Evolutionary conservation across 2,888 invertebrate species (phyloP).

Genomic region (Phalangium opilio): DNA sequence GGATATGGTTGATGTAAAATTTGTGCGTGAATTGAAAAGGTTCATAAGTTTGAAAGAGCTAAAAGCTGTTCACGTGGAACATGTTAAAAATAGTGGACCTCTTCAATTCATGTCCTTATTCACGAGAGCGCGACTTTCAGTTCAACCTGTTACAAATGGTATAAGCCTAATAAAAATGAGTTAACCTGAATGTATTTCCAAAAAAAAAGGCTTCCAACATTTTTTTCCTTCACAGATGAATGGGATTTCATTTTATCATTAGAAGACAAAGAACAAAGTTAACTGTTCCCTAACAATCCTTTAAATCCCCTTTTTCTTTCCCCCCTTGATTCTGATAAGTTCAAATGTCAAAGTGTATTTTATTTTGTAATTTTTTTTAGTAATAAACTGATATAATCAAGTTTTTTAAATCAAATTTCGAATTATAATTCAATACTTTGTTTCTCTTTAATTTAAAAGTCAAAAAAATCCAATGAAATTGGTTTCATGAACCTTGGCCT

Average conservation of each 20-base stretch:
- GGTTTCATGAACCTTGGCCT: too few species aligned
- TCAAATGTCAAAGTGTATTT: neutral
- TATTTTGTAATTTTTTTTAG: neutral
- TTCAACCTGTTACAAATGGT: constrained; percentile 27
- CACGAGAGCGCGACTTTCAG: constrained; percentile 29
- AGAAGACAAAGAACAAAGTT: constrained; percentile 7
- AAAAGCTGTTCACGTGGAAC: constrained; percentile 26
- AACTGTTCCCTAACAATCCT: neutral
- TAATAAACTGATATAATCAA: neutral
- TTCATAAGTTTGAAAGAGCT: constrained; percentile 28
- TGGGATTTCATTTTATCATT: constrained; percentile 15
- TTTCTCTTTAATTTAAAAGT: too few species aligned
- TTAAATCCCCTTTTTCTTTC: too few species aligned
- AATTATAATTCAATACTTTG: neutral
- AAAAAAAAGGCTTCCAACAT: too few species aligned
- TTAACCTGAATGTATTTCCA: too few species aligned
- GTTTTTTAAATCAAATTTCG: neutral
- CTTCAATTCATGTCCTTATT: constrained; percentile 27
- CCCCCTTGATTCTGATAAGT: too few species aligned
- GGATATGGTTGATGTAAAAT: constrained; percentile 32
- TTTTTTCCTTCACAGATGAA: constrained; percentile 18
- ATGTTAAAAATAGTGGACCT: constrained; percentile 27
- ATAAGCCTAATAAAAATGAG: too few species aligned
- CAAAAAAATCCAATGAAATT: too few species aligned
- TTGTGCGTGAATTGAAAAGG: constrained; percentile 25